Base-by-base conservation (phyloP, 1,140 invertebrate species). In the Heliothis virescens region DNA sequence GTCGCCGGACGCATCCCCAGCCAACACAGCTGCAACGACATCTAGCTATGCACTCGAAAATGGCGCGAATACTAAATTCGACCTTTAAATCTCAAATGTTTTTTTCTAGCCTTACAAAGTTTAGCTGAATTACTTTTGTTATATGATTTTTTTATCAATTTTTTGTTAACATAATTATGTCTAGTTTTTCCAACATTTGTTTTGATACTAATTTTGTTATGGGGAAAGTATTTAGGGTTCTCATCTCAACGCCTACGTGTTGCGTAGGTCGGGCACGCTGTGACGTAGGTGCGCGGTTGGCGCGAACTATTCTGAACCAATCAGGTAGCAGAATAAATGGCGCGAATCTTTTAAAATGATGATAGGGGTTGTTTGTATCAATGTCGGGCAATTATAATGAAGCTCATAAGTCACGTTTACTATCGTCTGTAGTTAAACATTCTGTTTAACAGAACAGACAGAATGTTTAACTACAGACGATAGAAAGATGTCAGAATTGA, bases 1-100 rank as follows among this genome's bases (percentile, higher is more conserved):
- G 67, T 21, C 47, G 13, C 16, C 9, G 16, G 47, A 15, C 16
- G 41, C 12, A 21, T 71, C 67, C 12, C 26, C 10, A 29, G 7
- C 10, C 48, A 7, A 71, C 18, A 26, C 2, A 53, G 29, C 13
- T 71, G 67, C 67, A 71, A 52, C 65, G 47, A 69, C 48, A 53
- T 71, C 67, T 71, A 71, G 16, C 3, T 16, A 71, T 71, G 67
- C 67, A 71, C 67, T 29, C 16, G 47, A 18, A 67, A 48, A 26
- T 3, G 34, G 62, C 62, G 62, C 29, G 29, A 34, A 34, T 47
- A 41, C 7, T 0, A 41, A 63, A 63, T 15, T 63, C 9, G 1
- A 63, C 26, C 1, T n/a, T 7, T 1, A 62, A 4, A n/a, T 3
- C 15, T 34, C 26, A 34, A 34, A 41, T 41, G 41, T 7, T n/a